These are phyloP conservation scores for Burhinus oedicnemus DNA, from an alignment of 2,113 vertebrate species.

Conservation along the genomic window DNA sequence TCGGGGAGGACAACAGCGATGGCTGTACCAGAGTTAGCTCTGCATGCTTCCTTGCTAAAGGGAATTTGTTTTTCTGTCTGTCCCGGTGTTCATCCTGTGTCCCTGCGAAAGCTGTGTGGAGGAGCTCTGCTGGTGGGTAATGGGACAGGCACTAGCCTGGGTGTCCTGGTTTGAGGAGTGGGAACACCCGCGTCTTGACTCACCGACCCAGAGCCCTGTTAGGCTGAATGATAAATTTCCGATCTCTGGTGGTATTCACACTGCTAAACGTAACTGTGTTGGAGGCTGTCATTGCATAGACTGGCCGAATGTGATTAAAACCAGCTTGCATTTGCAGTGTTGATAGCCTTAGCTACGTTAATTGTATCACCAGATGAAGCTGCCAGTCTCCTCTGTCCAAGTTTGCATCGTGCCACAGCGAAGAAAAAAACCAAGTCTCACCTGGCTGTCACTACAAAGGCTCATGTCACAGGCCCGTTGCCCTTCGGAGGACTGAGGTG, in stretches of 20 bases:
- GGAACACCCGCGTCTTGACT: accelerated
- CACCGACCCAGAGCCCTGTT: accelerated
- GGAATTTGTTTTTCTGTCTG: not conserved
- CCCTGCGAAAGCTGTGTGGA: accelerated
- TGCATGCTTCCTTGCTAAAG: not conserved
- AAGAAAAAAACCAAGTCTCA: not conserved
- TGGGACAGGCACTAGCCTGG: not conserved
- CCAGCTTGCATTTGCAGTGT: not conserved
- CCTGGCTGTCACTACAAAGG: accelerated
- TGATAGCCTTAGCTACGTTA: not conserved
- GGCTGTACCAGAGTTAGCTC: not conserved
- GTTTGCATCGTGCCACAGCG: too few species aligned
- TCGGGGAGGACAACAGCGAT: accelerated
- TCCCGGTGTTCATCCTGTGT: accelerated
- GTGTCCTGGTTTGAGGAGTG: too few species aligned
- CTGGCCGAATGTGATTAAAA: not conserved
- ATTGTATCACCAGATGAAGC: not conserved
- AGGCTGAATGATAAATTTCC: not conserved
- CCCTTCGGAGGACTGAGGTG: not conserved
- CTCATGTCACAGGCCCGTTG: not conserved
- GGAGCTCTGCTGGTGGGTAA: not conserved
- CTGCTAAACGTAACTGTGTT: not conserved
- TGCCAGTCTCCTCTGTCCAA: not conserved
- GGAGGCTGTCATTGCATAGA: not conserved
- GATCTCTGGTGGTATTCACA: not conserved